These are phyloP conservation scores for Stichodactyla mertensii DNA, from an alignment of 64 coral and sea anemone species.

Conservation along the genomic window DNA sequence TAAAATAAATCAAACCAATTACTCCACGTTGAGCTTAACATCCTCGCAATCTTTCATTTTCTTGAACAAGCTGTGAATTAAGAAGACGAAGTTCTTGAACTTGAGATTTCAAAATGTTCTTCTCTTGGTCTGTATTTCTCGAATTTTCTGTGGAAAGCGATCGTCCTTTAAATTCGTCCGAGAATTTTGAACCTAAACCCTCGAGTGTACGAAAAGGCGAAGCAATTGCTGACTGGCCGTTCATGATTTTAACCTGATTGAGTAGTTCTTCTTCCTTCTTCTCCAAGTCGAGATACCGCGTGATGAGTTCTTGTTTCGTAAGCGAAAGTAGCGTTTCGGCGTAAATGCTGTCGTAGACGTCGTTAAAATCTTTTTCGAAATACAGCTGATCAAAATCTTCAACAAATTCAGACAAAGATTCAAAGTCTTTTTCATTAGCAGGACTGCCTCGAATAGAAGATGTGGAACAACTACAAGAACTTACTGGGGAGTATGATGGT, in stretches of 20 bases:
- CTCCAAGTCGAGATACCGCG: conserved; percentile 57
- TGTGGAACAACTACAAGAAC: conserved; percentile 40
- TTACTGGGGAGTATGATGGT: conserved; percentile 31
- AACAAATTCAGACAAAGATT: conserved; percentile 41
- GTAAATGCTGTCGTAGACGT: conserved; percentile 67
- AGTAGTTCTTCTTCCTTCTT: conserved; percentile 67
- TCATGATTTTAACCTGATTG: conserved; percentile 28
- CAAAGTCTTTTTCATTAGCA: conserved; percentile 40
- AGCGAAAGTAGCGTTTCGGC: conserved; percentile 68
- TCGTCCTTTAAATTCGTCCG: background rate
- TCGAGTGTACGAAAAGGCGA: background rate
- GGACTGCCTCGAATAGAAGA: conserved; percentile 52
- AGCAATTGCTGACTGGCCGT: background rate
- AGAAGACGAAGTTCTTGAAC: conserved; percentile 1
- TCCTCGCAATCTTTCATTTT: conserved; percentile 18
- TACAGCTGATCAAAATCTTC: conserved; percentile 67
- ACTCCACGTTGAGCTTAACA: background rate
- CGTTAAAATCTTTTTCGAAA: conserved; percentile 88
- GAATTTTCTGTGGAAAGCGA: background rate
- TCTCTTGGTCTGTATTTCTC: background rate
- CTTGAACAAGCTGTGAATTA: background rate
- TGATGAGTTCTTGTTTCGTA: conserved; percentile 63
- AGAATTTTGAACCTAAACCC: background rate
- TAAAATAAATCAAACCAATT: background rate
- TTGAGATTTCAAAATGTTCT: background rate